A percentile compares a stretch with the other conserved stretches of the same genome.
Evolutionary conservation across 2,797 vertebrate species (phyloP).

Genomic region (Alfaro cultratus): DNA sequence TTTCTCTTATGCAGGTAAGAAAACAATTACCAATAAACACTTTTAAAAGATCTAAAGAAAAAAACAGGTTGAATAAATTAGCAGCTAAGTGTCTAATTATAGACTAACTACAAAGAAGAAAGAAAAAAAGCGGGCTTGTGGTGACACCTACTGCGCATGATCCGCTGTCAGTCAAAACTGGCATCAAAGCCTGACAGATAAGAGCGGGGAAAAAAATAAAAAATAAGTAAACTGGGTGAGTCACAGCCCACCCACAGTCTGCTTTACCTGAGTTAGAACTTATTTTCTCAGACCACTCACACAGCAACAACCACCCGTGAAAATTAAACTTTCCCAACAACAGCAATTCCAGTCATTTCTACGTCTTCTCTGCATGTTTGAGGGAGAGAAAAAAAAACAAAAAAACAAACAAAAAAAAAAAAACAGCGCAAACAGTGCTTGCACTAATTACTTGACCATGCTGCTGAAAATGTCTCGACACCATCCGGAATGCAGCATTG

Average conservation of each 20-base stretch:
- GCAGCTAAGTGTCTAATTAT: background rate
- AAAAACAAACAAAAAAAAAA: too few species aligned
- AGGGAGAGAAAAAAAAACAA: background rate
- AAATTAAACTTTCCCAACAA: conserved; percentile 57
- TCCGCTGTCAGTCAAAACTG: conserved; percentile 61
- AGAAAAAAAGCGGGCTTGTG: conserved; percentile 5
- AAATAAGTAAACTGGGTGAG: conserved; percentile 56
- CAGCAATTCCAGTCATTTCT: background rate
- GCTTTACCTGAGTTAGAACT: conserved; percentile 55
- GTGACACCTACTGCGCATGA: conserved; percentile 52
- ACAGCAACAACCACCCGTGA: conserved; percentile 21
- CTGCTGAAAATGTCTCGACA: conserved; percentile 39
- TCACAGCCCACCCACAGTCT: conserved; percentile 64
- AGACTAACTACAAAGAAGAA: conserved; percentile 18
- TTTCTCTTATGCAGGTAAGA: background rate
- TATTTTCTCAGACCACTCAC: conserved; percentile 10
- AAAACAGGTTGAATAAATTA: background rate
- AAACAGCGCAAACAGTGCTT: background rate
- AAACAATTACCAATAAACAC: background rate
- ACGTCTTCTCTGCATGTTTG: background rate
- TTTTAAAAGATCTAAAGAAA: background rate
- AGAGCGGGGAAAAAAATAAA: conserved; percentile 23
- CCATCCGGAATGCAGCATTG: conserved; percentile 50
- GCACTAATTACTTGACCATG: background rate
- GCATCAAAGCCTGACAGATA: conserved; percentile 64